A percentile compares a stretch with the other conserved stretches of the same genome.
Conservation (phyloP, 2,888 invertebrate species). For the Mechanitis mazaeus region DNA sequence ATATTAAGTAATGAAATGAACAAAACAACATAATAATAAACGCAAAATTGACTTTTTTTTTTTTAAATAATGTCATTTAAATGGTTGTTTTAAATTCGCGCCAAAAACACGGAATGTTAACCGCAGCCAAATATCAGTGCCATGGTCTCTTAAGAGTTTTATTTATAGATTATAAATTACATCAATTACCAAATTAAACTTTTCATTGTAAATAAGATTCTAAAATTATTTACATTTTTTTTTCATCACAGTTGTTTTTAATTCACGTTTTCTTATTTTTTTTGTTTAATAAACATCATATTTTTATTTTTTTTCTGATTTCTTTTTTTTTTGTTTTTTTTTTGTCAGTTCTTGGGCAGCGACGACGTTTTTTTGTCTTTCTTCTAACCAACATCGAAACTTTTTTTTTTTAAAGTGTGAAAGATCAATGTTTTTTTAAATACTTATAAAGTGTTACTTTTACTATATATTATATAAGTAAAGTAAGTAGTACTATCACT, state of each 20-base stretch:
- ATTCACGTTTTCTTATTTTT: too few species aligned
- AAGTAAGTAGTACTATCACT: neutral
- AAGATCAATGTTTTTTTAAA: neutral
- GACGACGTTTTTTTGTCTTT: too few species aligned
- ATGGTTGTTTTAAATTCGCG: neutral
- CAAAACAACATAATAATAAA: neutral
- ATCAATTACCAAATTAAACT: neutral
- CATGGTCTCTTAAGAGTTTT: slow-evolving; percentile 13
- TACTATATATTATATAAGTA: neutral
- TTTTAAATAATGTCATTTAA: neutral
- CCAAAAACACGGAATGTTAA: slow-evolving; percentile 22
- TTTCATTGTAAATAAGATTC: neutral
- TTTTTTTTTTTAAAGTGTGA: too few species aligned
- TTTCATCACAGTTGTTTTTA: too few species aligned
- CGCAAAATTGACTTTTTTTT: neutral
- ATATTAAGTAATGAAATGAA: too few species aligned
- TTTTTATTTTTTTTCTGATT: too few species aligned
- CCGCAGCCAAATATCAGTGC: slow-evolving; percentile 24
- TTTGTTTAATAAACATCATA: too few species aligned
- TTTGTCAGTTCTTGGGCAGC: too few species aligned
- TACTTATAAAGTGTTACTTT: neutral
- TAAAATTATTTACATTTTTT: too few species aligned
- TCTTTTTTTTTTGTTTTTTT: too few species aligned
- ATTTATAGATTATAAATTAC: slow-evolving; percentile 9
- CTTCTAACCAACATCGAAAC: too few species aligned